These are phyloP conservation scores for Drosophila parvula DNA, from an alignment of 1,140 invertebrate species.

Conservation along the genomic window DNA sequence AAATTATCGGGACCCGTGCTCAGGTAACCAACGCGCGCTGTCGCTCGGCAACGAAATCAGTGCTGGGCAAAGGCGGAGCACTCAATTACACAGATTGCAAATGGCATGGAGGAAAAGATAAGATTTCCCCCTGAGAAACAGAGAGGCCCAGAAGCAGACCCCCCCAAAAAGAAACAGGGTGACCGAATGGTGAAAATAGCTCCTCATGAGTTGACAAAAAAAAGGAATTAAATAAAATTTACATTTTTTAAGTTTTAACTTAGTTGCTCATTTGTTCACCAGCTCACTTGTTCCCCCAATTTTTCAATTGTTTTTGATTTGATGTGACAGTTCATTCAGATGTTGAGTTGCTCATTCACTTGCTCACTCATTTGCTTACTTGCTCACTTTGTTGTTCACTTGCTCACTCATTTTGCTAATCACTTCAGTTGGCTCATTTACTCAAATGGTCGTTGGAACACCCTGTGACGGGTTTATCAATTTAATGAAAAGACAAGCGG, in stretches of 20 bases:
- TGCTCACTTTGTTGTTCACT: background rate
- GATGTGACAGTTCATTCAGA: no score
- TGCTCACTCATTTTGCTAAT: background rate
- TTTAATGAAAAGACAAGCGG: constrained; percentile 36
- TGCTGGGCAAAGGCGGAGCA: constrained; percentile 44
- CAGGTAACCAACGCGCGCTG: background rate
- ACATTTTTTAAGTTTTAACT: no score
- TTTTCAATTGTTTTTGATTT: no score
- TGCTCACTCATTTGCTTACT: background rate
- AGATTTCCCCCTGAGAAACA: constrained; percentile 46
- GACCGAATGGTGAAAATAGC: background rate
- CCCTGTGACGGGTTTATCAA: constrained; percentile 60
- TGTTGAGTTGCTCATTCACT: no score
- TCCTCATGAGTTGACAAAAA: background rate
- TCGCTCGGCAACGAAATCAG: constrained; percentile 46
- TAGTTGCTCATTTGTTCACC: no score
- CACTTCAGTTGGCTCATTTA: background rate
- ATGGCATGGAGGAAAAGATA: constrained; percentile 65
- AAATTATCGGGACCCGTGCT: constrained; percentile 2
- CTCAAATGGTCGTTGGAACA: background rate
- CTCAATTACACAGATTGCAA: constrained; percentile 77
- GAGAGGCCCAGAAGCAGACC: constrained; percentile 3
- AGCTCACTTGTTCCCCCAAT: no score
- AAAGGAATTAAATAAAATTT: background rate
- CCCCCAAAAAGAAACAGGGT: constrained; percentile 52